A percentile compares a stretch with the other conserved stretches of the same genome.
These are phyloP conservation scores for Octodon degus DNA, from an alignment of 2,113 vertebrate species.

Conservation along the genomic window DNA sequence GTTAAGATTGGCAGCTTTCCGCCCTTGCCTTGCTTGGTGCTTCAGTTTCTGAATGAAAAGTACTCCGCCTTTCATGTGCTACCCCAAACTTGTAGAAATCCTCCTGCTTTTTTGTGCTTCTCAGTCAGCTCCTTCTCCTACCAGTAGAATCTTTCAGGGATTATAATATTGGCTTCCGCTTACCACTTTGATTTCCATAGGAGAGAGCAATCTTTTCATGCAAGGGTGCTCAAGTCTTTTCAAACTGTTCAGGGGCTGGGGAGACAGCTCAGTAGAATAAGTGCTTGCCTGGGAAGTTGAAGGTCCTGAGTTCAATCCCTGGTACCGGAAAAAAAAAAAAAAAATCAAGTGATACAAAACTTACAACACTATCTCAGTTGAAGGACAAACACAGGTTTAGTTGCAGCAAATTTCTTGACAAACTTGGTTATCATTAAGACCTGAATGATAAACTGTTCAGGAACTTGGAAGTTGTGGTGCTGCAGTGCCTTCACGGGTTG, in stretches of 20 bases:
- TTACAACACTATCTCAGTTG: background rate
- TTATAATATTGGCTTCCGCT: background rate
- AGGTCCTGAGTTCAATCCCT: too few species aligned
- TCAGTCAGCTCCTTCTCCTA: background rate
- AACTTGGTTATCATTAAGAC: slow-evolving; percentile 6
- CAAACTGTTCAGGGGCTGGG: too few species aligned
- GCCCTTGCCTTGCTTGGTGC: background rate
- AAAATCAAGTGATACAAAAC: slow-evolving; percentile 35
- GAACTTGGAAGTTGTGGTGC: background rate
- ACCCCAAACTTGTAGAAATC: background rate
- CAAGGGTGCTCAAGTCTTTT: background rate
- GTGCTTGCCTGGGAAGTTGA: too few species aligned
- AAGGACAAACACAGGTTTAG: background rate
- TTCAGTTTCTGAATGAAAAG: background rate
- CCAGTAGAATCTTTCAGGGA: background rate
- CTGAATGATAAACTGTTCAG: background rate
- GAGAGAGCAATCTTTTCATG: background rate
- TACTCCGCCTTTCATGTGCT: background rate
- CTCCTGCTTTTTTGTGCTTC: background rate
- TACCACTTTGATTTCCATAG: background rate
- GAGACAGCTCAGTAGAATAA: too few species aligned
- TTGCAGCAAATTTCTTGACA: slow-evolving; percentile 10
- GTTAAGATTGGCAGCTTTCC: background rate
- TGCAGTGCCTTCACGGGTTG: background rate
- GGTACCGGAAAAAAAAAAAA: too few species aligned